Evolutionary conservation across 2,888 invertebrate genomes (phyloP).

Genomic region (Tetropium fuscum): DNA sequence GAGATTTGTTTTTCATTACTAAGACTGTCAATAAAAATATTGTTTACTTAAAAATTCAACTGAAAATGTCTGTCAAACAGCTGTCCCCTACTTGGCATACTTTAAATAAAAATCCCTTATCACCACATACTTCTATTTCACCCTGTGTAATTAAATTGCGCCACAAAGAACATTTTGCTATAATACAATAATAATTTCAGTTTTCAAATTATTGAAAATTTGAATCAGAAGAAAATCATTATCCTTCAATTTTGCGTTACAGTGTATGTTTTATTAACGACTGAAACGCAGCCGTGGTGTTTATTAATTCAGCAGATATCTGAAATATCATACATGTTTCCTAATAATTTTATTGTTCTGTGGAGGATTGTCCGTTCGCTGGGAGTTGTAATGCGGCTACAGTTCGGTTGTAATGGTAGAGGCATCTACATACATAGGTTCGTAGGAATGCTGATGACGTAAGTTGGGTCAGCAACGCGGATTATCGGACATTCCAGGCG

Average conservation of each 20-base stretch:
- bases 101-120: too few species aligned
- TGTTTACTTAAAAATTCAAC: too few species aligned
- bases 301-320: constrained; percentile 13
- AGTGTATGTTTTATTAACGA: too few species aligned
- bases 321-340: constrained; percentile 22
- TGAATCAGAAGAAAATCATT: neutral
- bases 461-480: constrained; percentile 59
- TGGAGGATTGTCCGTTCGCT: constrained; percentile 17
- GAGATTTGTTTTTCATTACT: too few species aligned
- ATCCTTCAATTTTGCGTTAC: too few species aligned
- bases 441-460: constrained; percentile 59
- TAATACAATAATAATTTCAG: neutral
- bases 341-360: constrained; percentile 30
- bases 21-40: too few species aligned
- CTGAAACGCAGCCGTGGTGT: neutral
- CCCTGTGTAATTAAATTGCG: too few species aligned
- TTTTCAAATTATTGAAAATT: neutral
- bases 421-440: constrained; percentile 37
- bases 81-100: too few species aligned
- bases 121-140: too few species aligned
- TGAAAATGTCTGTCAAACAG: too few species aligned
- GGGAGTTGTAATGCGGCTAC: constrained; percentile 26
- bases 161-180: too few species aligned
- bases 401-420: constrained; percentile 38
- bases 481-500: constrained; percentile 62